phyloP scores from a whole-genome alignment of 1,140 invertebrate genomes.

The Lepidotrigona ventralis region DNA sequence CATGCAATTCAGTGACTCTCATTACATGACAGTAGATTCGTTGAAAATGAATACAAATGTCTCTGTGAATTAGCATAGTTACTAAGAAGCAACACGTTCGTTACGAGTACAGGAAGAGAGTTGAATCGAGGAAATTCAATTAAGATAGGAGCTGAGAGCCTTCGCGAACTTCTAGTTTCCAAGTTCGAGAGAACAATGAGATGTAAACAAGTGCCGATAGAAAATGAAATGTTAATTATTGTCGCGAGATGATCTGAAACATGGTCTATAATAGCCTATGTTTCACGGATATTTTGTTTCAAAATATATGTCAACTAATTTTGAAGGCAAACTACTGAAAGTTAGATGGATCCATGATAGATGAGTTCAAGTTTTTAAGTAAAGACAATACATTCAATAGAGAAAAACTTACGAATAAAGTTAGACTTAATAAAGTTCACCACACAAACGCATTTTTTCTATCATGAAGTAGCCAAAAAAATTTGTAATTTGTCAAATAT shows the following conservation, averaged over 20 bases:
- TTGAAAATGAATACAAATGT: background rate
- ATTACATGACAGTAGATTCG: background rate
- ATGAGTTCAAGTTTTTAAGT: background rate
- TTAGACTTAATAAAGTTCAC: background rate
- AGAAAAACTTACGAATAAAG: background rate
- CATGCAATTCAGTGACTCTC: background rate
- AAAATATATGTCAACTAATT: background rate
- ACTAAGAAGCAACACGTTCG: background rate
- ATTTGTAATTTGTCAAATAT: background rate
- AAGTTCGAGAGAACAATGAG: slow-evolving; percentile 5
- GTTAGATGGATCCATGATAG: no score
- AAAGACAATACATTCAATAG: background rate
- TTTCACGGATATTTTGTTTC: background rate
- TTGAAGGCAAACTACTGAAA: no score
- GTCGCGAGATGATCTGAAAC: background rate
- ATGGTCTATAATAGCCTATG: no score
- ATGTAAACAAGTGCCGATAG: slow-evolving; percentile 1
- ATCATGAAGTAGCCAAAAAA: background rate
- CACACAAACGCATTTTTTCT: no score
- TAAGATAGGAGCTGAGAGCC: slow-evolving; percentile 1
- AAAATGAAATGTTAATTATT: slow-evolving; percentile 4
- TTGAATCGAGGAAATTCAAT: slow-evolving; percentile 24
- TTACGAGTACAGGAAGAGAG: background rate
- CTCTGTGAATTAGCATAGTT: background rate
- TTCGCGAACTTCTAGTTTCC: slow-evolving; percentile 3